phyloP scores from a whole-genome alignment of 2,888 invertebrate genomes.

The Pachymerium ferrugineum region DNA sequence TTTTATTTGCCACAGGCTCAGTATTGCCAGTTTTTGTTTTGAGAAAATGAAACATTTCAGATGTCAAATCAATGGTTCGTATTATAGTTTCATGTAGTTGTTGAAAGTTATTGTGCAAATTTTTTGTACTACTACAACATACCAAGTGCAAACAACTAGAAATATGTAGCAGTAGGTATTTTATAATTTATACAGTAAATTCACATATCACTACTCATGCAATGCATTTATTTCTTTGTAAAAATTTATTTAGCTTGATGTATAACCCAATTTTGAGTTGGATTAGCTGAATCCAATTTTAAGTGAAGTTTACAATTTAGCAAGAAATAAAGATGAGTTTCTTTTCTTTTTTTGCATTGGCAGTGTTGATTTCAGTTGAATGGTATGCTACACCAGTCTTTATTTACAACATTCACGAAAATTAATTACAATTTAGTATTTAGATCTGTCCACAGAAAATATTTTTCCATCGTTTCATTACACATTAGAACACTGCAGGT shows the following conservation, averaged over 20 bases:
- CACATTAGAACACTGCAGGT: slow-evolving; percentile 73
- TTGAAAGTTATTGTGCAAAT: not conserved
- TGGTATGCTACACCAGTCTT: too few species aligned
- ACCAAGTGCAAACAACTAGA: slow-evolving; percentile 6
- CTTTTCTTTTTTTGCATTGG: not conserved
- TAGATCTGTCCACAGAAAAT: too few species aligned
- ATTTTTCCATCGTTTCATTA: too few species aligned
- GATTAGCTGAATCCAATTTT: not conserved
- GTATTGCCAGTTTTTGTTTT: not conserved
- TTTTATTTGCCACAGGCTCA: not conserved
- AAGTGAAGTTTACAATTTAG: slow-evolving; percentile 20
- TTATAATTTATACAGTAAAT: slow-evolving; percentile 3
- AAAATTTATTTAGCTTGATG: slow-evolving; percentile 23
- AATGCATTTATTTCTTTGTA: slow-evolving; percentile 22
- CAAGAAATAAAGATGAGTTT: slow-evolving; percentile 13
- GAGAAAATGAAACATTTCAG: not conserved
- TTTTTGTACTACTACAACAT: slow-evolving; percentile 9
- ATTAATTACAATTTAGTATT: too few species aligned
- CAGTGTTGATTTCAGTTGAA: too few species aligned
- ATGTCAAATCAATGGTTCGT: slow-evolving; percentile 6
- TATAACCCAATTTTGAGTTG: not conserved
- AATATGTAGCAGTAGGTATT: not conserved
- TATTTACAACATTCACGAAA: too few species aligned
- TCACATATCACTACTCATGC: slow-evolving; percentile 19
- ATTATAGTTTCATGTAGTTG: slow-evolving; percentile 5